These are phyloP conservation scores for Chromis chromis DNA, from an alignment of 2,797 vertebrate genomes.

Conservation along the genomic window DNA sequence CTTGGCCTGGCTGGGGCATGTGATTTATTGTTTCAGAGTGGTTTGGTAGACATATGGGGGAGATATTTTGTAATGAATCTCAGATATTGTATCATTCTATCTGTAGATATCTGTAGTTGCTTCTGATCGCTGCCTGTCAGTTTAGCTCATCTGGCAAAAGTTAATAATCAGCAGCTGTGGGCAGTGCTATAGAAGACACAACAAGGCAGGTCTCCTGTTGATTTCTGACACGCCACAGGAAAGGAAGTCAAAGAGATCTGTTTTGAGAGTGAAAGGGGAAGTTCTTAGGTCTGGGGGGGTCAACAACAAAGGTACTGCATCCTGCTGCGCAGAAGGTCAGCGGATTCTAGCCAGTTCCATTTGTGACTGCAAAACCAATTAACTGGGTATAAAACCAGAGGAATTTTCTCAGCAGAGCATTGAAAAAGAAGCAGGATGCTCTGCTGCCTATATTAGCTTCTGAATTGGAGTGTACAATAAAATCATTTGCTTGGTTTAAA, in stretches of 20 bases:
- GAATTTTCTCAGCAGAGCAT: not conserved
- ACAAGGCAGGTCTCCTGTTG: slow-evolving; percentile 23
- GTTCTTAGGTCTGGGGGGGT: slow-evolving; percentile 11
- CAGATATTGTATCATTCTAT: not conserved
- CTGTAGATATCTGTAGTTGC: slow-evolving; percentile 9
- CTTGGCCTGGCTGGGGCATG: slow-evolving; percentile 12
- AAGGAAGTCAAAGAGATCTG: slow-evolving; percentile 36
- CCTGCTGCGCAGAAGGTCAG: slow-evolving; percentile 31
- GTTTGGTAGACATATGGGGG: slow-evolving; percentile 34
- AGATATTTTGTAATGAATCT: slow-evolving; percentile 21
- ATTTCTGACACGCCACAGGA: slow-evolving; percentile 40
- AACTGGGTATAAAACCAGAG: slow-evolving; percentile 32
- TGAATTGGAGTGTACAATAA: not conserved
- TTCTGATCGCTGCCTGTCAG: slow-evolving; percentile 4
- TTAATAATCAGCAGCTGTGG: slow-evolving; percentile 17
- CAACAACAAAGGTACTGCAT: slow-evolving; percentile 59
- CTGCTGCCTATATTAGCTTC: not conserved
- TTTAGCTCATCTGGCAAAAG: slow-evolving; percentile 7
- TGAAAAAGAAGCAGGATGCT: too few species aligned
- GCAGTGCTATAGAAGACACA: slow-evolving; percentile 1
- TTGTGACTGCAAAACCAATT: slow-evolving; percentile 23
- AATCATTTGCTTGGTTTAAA: slow-evolving; percentile 19
- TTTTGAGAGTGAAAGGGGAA: not conserved
- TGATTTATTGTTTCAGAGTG: slow-evolving; percentile 12
- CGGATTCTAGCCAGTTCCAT: slow-evolving; percentile 32